A percentile compares a stretch with the other conserved stretches of the same genome.
These are phyloP conservation scores for Sapayoa aenigma DNA, from an alignment of 2,113 vertebrate species.

Conservation along the genomic window DNA sequence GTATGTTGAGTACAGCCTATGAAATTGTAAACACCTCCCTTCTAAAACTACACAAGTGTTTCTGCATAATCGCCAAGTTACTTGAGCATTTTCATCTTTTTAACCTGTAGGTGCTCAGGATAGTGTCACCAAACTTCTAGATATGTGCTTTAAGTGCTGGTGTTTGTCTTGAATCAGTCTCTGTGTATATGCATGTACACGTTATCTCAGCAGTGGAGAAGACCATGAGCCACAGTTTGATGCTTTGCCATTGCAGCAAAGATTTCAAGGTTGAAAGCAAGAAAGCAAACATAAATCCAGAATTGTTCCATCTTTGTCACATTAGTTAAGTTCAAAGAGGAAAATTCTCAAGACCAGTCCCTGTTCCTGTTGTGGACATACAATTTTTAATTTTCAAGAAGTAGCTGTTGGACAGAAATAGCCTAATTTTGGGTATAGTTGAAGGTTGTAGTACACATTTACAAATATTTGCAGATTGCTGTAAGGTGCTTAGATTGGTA, in stretches of 20 bases:
- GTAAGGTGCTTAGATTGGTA: background rate
- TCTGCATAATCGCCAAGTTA: background rate
- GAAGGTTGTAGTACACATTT: background rate
- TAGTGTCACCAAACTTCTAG: background rate
- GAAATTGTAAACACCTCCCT: background rate
- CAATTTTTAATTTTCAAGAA: background rate
- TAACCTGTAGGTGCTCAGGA: background rate
- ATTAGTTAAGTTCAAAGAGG: background rate
- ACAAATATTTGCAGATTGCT: background rate
- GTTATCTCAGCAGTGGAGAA: background rate
- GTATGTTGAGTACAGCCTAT: background rate
- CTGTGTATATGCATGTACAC: background rate
- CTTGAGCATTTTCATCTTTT: background rate
- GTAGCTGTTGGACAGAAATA: background rate
- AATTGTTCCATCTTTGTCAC: background rate
- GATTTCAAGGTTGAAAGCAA: background rate
- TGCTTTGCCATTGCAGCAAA: background rate
- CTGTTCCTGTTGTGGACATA: background rate
- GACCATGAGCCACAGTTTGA: background rate
- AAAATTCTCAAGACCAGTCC: background rate
- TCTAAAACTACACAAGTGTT: background rate
- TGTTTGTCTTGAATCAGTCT: background rate
- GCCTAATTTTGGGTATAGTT: background rate
- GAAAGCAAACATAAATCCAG: background rate
- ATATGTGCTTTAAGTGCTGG: background rate